Percentiles rank a stretch among this genome's conserved stretches.
Evolutionary conservation across 2,797 vertebrate species (phyloP).

Genomic region (Sebastes vulpes): DNA sequence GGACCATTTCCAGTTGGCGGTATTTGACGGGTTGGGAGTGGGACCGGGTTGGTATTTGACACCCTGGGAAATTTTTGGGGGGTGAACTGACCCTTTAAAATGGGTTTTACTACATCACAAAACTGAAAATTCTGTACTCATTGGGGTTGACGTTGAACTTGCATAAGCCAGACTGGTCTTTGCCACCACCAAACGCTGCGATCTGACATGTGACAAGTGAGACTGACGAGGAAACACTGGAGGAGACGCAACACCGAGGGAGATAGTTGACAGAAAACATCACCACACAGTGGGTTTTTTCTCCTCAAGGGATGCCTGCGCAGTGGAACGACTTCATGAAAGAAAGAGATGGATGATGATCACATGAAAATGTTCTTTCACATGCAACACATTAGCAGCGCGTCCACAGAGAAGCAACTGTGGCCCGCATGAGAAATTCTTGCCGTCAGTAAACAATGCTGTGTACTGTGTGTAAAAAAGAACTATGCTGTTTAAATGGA

Average conservation of each 20-base stretch:
- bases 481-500: not conserved
- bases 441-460: constrained; percentile 31
- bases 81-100: not conserved
- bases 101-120: not conserved
- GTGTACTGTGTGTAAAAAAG: constrained; percentile 13
- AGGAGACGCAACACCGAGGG: constrained; percentile 25
- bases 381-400: constrained; percentile 58
- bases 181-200: not conserved
- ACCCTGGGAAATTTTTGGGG: too few species aligned
- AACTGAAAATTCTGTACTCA: not conserved
- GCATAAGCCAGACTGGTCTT: not conserved
- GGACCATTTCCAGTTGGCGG: too few species aligned
- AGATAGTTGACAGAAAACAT: constrained; percentile 48
- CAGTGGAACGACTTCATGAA: constrained; percentile 22
- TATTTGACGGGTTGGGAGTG: too few species aligned
- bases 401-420: constrained; percentile 38
- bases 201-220: constrained; percentile 29
- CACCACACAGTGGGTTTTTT: not conserved
- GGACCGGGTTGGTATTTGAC: too few species aligned
- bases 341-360: constrained; percentile 61
- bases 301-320: constrained; percentile 26
- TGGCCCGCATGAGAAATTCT: not conserved
- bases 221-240: constrained; percentile 33
- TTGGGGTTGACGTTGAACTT: not conserved
- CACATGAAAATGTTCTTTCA: constrained; percentile 56